Evolutionary conservation across 2,888 invertebrate genomes (phyloP), one percentile per base, ranked within the genome.

Genomic region (Epiblema foenella): DNA sequence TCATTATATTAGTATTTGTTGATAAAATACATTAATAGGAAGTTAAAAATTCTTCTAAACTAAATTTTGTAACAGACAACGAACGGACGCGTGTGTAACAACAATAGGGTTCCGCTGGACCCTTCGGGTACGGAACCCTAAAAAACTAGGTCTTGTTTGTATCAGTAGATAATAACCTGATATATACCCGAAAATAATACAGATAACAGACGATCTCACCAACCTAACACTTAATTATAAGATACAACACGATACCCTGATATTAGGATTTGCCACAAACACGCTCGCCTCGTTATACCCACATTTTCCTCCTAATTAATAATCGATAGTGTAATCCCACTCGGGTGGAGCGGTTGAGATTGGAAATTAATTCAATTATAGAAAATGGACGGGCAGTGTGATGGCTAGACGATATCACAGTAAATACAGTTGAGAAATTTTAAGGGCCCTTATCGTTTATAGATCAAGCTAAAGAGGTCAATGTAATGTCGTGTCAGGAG

Each of bases 351-450:
- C 0, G 29, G 4, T 0, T 12, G 62, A 51, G 33, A 62, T 51
- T 62, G 49, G 49, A 62, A 18, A 51, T 62, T 18, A 51, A 62
- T 62, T 62, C 49, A 18, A 62, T 62, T 62, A 62, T 18, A 62
- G 24, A 17, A 20, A 29, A 24, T 15, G 60, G 60, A n/a, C 29
- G 12, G 24, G 11, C 15, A 15, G 24, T 24, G 4, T 24, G 24
- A n/a, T 9, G 12, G 54, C 17, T 18, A 9, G 51, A 11, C 17
- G 51, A 11, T 17, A 17, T 18, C 51, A 51, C 3, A 9, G 15
- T 42, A 5, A 15, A 15, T 15, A 12, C 12, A 4, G 39, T 39
- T 24, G 24, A 24, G 2, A 24, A 24, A 24, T 24, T 24, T 24
- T 24, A 24, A 24, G 24, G 2, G 24, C 24, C 24, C 24, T 24